Evolutionary conservation across 2,113 vertebrate genomes (phyloP).

Genomic region (Gracilinanus agilis): DNA sequence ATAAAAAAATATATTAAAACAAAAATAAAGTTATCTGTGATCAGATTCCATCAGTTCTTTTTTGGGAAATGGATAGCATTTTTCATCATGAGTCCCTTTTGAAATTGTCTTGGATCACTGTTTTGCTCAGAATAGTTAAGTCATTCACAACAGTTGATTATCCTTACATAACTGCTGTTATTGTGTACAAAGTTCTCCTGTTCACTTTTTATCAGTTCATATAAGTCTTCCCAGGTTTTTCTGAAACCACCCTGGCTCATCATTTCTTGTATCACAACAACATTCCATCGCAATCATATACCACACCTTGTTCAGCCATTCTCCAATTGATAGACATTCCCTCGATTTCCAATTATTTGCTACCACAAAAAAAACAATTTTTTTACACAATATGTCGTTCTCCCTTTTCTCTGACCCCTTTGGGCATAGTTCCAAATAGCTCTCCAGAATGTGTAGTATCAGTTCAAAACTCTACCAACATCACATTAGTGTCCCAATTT

Average conservation of each 20-base stretch:
- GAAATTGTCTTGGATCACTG: background rate
- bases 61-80: background rate
- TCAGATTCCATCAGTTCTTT: background rate
- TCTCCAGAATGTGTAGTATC: background rate
- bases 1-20: background rate
- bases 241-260: no score
- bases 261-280: no score
- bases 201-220: no score
- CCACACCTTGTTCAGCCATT: background rate
- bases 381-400: background rate
- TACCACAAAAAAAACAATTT: background rate
- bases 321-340: background rate
- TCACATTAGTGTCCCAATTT: background rate
- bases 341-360: background rate
- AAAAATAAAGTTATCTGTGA: background rate
- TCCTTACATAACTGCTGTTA: no score
- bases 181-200: no score
- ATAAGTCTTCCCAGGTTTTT: no score
- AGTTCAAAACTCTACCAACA: background rate
- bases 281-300: no score
- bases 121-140: background rate
- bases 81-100: background rate
- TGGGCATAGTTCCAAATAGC: background rate
- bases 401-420: background rate
- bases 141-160: no score